Evolutionary conservation across 2,113 vertebrate genomes (phyloP), one percentile per base, ranked within the genome.

Genomic region (Psittacula cyanocephala): DNA sequence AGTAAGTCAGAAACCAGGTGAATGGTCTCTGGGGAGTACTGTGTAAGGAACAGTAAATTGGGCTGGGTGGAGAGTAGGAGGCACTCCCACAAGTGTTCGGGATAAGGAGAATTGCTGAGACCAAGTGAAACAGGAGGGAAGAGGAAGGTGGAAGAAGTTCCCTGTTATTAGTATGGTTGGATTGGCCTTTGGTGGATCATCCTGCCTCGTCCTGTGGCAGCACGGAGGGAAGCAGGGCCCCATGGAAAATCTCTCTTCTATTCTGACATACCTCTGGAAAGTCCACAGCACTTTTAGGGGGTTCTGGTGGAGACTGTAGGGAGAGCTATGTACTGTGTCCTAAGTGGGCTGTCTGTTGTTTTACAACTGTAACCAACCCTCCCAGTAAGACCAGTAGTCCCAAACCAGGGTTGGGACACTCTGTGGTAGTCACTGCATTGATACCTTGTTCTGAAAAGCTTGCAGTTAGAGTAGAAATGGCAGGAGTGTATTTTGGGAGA

Each of bases 121-220:
- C 28, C 33, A 41, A 64, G 25, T 55, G 39, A 70, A 86, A 35
- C 10, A n/a, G 20, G 9, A 59, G 46, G 44, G 35, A 44, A 57
- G 33, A 85, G 50, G 63, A 76, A 37, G 47, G 16, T 63, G 35
- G 69, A 63, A 49, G 35, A 52, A 39, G 11, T 75, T 77, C 11
- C 18, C 28, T 4, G 7, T 71, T 29, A 53, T 11, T 24, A 35
- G 11, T 4, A 2, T 55, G 55, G 2, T 22, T 85, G 70, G 53
- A 35, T 43, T 70, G 9, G 16, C 22, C 62, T 65, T 65, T 37
- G n/a, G 10, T 86, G 25, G n/a, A 17, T 72, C 0, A 0, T 46
- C 39, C 39, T 83, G 44, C 33, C 41, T 44, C 59, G 39, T 46
- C 47, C 33, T 82, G 25, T 50, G 44, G 33, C 41, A 57, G 68